Evolutionary conservation across 2,113 vertebrate species (phyloP).

Genomic region (Colossoma macropomum): DNA sequence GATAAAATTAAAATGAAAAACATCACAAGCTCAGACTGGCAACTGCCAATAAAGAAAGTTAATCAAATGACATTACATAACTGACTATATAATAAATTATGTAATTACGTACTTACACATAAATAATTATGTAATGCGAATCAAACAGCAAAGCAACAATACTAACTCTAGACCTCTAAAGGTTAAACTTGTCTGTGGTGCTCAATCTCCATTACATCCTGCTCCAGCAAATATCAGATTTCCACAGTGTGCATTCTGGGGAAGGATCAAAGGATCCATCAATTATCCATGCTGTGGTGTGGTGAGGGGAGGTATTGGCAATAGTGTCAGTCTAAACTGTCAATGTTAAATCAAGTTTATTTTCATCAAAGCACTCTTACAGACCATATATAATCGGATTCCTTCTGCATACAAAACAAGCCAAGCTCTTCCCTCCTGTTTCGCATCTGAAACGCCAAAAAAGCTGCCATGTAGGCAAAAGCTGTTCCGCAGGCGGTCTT

Average conservation of each 20-base stretch:
- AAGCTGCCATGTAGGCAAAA: slow-evolving; percentile 8
- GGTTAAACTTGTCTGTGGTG: neutral
- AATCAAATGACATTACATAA: too few relatives aligned
- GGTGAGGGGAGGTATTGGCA: neutral
- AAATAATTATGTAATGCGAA: neutral
- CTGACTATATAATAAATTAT: too few relatives aligned
- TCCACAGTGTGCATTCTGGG: neutral
- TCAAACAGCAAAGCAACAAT: neutral
- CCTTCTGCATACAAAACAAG: neutral
- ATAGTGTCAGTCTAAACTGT: neutral
- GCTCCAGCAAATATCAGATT: neutral
- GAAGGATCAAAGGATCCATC: neutral
- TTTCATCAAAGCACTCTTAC: neutral
- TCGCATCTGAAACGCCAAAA: neutral
- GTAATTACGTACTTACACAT: neutral
- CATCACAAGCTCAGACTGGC: too few relatives aligned
- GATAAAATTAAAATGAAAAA: too few relatives aligned
- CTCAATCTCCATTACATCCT: neutral
- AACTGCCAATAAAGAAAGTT: too few relatives aligned
- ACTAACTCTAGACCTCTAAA: neutral
- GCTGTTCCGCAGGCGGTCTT: neutral
- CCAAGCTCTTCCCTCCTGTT: neutral
- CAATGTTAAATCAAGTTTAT: neutral
- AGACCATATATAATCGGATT: neutral
- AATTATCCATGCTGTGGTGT: neutral